phyloP scores from a whole-genome alignment of 2,113 vertebrate species.

The Danio rerio region DNA sequence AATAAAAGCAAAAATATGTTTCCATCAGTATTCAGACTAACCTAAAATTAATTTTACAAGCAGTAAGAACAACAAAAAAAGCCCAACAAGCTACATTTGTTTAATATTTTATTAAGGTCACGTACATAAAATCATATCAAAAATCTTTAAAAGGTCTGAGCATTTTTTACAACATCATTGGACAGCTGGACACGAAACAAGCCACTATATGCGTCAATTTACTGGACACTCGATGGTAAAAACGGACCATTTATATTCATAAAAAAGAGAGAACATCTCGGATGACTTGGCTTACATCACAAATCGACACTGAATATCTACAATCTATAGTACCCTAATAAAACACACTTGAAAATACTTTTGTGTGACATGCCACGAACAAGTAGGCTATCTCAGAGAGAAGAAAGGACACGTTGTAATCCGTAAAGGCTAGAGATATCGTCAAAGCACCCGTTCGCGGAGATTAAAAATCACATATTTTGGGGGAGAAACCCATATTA shows the following conservation, averaged over 20 bases:
- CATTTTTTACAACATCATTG: constrained; percentile 68
- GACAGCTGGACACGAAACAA: constrained; percentile 73
- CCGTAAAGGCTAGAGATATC: constrained; percentile 65
- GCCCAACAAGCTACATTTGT: constrained; percentile 2
- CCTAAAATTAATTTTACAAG: no score
- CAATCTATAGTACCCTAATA: constrained; percentile 70
- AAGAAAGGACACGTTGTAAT: constrained; percentile 64
- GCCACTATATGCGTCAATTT: constrained; percentile 64
- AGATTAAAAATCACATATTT: constrained; percentile 64
- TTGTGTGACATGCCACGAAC: constrained; percentile 79
- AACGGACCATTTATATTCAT: constrained; percentile 61
- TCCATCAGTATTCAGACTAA: no score
- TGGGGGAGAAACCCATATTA: constrained; percentile 61
- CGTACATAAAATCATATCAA: constrained; percentile 84
- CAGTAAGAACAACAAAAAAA: no score
- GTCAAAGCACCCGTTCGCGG: constrained; percentile 69
- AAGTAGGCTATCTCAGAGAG: constrained; percentile 57
- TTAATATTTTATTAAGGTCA: constrained; percentile 79
- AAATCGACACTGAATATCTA: constrained; percentile 77
- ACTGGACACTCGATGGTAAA: constrained; percentile 54
- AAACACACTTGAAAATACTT: constrained; percentile 76
- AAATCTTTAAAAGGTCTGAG: constrained; percentile 69
- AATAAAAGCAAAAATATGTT: no score
- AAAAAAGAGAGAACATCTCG: constrained; percentile 60
- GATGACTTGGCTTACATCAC: constrained; percentile 76